Evolutionary conservation across 2,888 invertebrate species (phyloP).

Genomic region (Halocaridina rubra): DNA sequence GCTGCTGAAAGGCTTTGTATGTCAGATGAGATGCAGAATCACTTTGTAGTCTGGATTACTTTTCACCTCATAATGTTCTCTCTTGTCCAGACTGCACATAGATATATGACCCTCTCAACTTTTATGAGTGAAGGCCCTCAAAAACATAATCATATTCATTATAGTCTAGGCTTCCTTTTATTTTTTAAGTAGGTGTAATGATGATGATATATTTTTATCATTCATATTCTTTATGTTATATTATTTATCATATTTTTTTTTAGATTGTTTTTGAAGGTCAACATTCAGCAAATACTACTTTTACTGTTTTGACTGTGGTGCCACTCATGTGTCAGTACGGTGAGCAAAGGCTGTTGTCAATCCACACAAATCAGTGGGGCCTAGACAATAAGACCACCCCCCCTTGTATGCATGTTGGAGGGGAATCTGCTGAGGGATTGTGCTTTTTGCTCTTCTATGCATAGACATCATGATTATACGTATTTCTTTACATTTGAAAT

Average conservation of each 20-base stretch:
- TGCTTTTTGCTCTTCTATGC: not conserved
- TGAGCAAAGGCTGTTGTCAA: conserved; percentile 12
- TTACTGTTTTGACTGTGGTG: conserved; percentile 35
- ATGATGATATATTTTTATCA: too few relatives aligned
- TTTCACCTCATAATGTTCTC: too few relatives aligned
- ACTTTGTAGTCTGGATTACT: conserved; percentile 34
- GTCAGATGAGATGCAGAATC: conserved; percentile 35
- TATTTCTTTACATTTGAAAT: too few relatives aligned
- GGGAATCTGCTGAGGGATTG: not conserved
- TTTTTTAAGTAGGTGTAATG: too few relatives aligned
- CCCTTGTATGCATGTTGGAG: conserved; percentile 3
- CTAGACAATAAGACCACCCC: conserved; percentile 6
- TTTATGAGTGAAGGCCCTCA: conserved; percentile 21
- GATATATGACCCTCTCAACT: conserved; percentile 21
- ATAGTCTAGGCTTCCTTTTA: too few relatives aligned
- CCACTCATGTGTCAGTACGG: conserved; percentile 29
- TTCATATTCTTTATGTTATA: too few relatives aligned
- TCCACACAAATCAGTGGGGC: not conserved
- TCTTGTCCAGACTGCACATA: too few relatives aligned
- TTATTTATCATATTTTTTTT: too few relatives aligned
- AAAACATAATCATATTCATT: too few relatives aligned
- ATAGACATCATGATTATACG: too few relatives aligned
- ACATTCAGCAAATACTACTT: conserved; percentile 39
- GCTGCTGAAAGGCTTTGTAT: conserved; percentile 55
- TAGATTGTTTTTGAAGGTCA: conserved; percentile 46